Conservation (phyloP, 2,797 vertebrate genomes). For the Hydrophis major region DNA sequence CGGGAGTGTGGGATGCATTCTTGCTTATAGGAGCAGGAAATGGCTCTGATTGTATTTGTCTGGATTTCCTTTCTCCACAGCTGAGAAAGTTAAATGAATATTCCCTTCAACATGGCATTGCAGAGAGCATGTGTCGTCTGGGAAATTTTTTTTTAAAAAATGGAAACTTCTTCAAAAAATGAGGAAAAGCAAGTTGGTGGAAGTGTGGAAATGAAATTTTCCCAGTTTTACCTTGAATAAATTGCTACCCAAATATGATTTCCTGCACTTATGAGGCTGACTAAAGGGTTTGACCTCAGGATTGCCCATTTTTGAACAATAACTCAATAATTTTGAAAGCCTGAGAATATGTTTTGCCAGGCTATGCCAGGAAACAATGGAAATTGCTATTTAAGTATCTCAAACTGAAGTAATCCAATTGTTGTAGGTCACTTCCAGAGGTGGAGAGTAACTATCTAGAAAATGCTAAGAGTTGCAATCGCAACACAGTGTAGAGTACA, state of each 20-base stretch:
- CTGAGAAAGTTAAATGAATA: neutral
- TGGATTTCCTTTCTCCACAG: neutral
- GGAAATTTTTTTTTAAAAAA: neutral
- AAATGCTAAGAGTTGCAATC: neutral
- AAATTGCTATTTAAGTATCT: neutral
- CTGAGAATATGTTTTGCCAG: neutral
- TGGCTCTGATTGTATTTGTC: neutral
- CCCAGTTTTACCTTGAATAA: neutral
- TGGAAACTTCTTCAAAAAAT: neutral
- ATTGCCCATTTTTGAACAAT: neutral
- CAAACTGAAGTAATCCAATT: neutral
- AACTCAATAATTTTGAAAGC: neutral
- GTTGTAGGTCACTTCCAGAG: neutral
- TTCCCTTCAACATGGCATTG: neutral
- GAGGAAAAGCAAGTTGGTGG: neutral
- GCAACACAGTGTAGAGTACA: neutral
- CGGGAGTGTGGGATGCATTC: neutral
- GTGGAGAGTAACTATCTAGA: neutral
- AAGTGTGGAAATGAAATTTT: neutral
- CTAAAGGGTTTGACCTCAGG: neutral
- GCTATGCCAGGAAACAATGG: neutral
- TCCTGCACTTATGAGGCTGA: neutral
- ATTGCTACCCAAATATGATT: neutral
- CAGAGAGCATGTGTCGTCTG: neutral
- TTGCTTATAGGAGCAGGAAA: neutral